Percentiles rank a stretch among this genome's conserved stretches.
These are phyloP conservation scores for Phylloscopus collybita DNA, from an alignment of 2,797 vertebrate genomes.

Conservation along the genomic window DNA sequence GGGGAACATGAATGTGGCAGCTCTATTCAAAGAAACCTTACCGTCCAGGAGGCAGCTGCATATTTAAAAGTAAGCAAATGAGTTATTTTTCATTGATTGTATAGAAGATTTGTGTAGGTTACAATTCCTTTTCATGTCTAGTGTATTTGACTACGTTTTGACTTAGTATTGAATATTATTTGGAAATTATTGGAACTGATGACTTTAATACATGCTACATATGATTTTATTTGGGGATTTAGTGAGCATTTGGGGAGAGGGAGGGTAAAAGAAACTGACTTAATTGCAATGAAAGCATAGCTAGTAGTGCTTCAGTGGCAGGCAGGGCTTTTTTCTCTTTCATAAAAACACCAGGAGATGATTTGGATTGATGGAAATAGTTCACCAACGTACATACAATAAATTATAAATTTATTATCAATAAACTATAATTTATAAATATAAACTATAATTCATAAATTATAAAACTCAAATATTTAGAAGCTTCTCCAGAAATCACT, in stretches of 20 bases:
- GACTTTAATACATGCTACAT: not conserved
- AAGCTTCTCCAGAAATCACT: not conserved
- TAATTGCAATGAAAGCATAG: not conserved
- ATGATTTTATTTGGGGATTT: not conserved
- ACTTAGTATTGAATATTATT: not conserved
- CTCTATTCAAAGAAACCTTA: conserved; percentile 85
- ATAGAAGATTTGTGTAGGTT: not conserved
- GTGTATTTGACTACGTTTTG: not conserved
- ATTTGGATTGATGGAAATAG: not conserved
- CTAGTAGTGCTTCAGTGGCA: not conserved
- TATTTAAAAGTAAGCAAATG: conserved; percentile 86
- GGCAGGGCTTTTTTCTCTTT: not conserved
- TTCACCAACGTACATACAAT: not conserved
- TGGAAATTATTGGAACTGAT: not conserved
- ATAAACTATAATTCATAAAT: too few species aligned
- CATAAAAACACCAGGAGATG: not conserved
- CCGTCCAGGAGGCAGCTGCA: conserved; percentile 84
- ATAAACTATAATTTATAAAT: too few species aligned
- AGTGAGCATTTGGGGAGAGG: not conserved
- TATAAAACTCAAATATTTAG: not conserved
- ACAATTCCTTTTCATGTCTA: not conserved
- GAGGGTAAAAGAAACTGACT: not conserved
- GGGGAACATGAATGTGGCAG: conserved; percentile 94
- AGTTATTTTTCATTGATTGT: conserved; percentile 31
- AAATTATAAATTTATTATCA: not conserved